Base-by-base conservation (phyloP, 2,113 vertebrate species). In the Rhynchomys soricoides region DNA sequence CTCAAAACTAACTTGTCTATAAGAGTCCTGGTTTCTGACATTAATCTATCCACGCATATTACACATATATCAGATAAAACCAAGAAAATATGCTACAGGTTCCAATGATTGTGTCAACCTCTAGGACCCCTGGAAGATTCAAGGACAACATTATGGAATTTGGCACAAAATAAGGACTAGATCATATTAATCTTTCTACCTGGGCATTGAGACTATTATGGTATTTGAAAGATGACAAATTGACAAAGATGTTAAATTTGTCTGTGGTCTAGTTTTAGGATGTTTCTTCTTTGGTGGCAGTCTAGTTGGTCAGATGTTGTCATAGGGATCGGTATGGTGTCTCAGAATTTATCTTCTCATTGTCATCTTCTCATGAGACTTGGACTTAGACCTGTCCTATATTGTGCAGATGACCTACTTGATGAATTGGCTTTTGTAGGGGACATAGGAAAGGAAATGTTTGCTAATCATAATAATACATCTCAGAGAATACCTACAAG, bases 91-190 rank as follows among this genome's bases (percentile, higher is more conserved):
- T 43, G 5, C 82, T 50, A 40, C 71, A 74, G 4, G 10, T 59
- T 79, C 43, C 8, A 12, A 40, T 40, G n/a, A 66, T 52, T 97
- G 70, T 24, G 26, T 71, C 85, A 90, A 77, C 7, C 24, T 93
- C 29, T 13, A 71, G 34, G 45, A 90, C 37, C 17, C 43, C 59
- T 50, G 31, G 66, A 90, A 59, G 57, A 81, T 71, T 81, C 57
- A 86, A 93, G 66, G 13, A 66, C 19, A 40, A 95, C 57, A 37
- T 90, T 86, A 48, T 86, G 92, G 75, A 73, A 62, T 82, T 48
- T n/a, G 45, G 21, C 48, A 87, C 64, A 52, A 52, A 87, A 87
- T 87, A 34, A 70, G 21, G 45, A 52, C 22, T 73, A 55, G 4
- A 55, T n/a, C 45, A 90, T 91, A n/a, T 87, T 91, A 24, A 13